Evolutionary conservation across 2,797 vertebrate species (phyloP), one percentile per base, ranked within the genome.

Genomic region (Amblyopsis hoosieri): DNA sequence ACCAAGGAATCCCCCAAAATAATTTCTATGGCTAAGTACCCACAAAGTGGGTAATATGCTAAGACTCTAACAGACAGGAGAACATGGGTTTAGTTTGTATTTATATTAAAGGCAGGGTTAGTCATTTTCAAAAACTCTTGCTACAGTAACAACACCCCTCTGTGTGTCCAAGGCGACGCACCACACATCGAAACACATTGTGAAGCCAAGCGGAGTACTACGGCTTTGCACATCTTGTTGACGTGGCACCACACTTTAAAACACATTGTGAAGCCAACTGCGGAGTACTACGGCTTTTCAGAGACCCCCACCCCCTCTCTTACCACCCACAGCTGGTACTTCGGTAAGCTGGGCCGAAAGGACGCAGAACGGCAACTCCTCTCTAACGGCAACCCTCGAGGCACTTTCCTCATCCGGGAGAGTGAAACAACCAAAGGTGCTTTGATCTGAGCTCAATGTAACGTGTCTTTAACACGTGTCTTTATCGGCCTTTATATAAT

Each of bases 371-470:
- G 97, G 86, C 97, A 99, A 83, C 94, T 99, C 69, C 90, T 99
- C 79, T 99, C 95, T 42, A 97, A 95, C 84, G 95, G 97, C 90
- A 99, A 98, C 75, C 96, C 96, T 77, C 94, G 97, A 92, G 97
- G 97, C 90, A 99, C 97, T 85, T 99, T 98, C 92, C 94, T 99
- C 82, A 99, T 99, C 87, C 95, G 97, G 23, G 97, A 99, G 89
- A 99, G 97, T 1, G 97, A 99, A 94, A 99, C 97, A 88, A 98
- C 97, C 92, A 99, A 99, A 99, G 97, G 97, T 98, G 92, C 79
- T 74, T 54, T 6, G 48, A 59, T 37, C 8, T 37, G 33, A 37
- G 33, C 8, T 6, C 33, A 37, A 37, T 9, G 8, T 37, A 37
- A 37, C 8, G 7, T 37, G 14, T 56, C 33, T 74, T 47, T 62